Percentiles rank a stretch among this genome's conserved stretches.
These are phyloP conservation scores for Coelopa frigida DNA, from an alignment of 1,140 invertebrate genomes.

Conservation along the genomic window DNA sequence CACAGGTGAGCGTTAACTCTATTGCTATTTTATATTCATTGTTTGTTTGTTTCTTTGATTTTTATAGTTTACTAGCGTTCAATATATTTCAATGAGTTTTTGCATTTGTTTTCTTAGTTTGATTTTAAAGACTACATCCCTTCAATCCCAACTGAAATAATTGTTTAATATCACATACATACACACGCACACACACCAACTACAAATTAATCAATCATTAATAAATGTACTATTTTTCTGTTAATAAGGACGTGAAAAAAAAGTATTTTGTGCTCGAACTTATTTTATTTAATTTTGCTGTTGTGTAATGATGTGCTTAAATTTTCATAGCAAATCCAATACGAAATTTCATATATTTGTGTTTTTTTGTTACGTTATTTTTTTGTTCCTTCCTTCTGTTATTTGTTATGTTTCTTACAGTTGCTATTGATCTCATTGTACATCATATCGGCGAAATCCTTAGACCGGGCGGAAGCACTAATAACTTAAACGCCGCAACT, in stretches of 20 bases:
- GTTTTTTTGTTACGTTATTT: slow-evolving; percentile 30
- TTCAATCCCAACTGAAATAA: no score
- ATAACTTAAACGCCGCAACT: slow-evolving; percentile 26
- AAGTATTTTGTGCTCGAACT: no score
- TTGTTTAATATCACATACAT: no score
- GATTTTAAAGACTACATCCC: neutral
- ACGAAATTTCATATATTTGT: slow-evolving; percentile 13
- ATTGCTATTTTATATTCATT: neutral
- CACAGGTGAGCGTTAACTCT: slow-evolving; percentile 61
- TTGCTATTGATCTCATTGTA: slow-evolving; percentile 98
- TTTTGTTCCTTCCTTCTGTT: slow-evolving; percentile 38
- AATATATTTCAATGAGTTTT: slow-evolving; percentile 11
- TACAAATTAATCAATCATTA: no score
- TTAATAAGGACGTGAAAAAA: no score
- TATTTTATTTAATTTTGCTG: slow-evolving; percentile 3
- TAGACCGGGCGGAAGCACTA: slow-evolving; percentile 46
- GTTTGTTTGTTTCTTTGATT: slow-evolving; percentile 1
- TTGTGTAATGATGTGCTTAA: no score
- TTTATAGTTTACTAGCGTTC: slow-evolving; percentile 2
- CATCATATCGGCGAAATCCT: slow-evolving; percentile 96
- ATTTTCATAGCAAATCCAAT: no score
- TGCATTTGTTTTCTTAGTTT: slow-evolving; percentile 6
- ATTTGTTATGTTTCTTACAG: slow-evolving; percentile 62
- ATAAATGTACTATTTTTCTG: no score
- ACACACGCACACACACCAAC: no score